phyloP scores from a whole-genome alignment of 2,888 invertebrate species.

The Noctuana brunneofusca region DNA sequence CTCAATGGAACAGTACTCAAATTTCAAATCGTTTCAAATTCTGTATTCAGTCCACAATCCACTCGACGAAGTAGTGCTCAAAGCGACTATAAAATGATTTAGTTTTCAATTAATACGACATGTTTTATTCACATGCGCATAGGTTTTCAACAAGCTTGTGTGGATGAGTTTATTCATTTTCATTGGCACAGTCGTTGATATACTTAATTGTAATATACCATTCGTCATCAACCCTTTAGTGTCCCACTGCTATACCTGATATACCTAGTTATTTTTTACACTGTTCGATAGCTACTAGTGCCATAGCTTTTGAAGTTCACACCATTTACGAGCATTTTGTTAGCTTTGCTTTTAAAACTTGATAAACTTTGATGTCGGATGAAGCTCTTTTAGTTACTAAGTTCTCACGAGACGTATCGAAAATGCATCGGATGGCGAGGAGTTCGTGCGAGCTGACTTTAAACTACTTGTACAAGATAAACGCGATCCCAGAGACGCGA shows the following conservation, averaged over 20 bases:
- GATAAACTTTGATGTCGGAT: conserved; percentile 22
- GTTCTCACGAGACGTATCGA: conserved; percentile 53
- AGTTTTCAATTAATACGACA: conserved; percentile 30
- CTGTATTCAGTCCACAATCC: conserved; percentile 19
- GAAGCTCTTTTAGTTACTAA: conserved; percentile 52
- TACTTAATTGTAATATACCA: too few relatives aligned
- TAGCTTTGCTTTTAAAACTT: too few relatives aligned
- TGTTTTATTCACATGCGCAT: conserved; percentile 14
- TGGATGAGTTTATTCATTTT: not conserved
- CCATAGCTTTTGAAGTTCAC: too few relatives aligned
- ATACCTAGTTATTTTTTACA: too few relatives aligned
- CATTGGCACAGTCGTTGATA: too few relatives aligned
- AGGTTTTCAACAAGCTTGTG: conserved; percentile 16
- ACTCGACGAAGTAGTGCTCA: conserved; percentile 14
- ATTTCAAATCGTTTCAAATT: conserved; percentile 16
- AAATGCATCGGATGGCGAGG: conserved; percentile 65
- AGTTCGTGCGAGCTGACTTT: conserved; percentile 68
- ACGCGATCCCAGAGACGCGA: conserved; percentile 51
- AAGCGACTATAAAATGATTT: conserved; percentile 30
- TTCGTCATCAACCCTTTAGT: too few relatives aligned
- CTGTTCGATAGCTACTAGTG: too few relatives aligned
- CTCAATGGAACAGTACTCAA: conserved; percentile 6
- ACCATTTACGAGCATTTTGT: too few relatives aligned
- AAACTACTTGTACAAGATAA: conserved; percentile 62
- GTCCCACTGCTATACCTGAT: too few relatives aligned